Evolutionary conservation across 2,113 vertebrate genomes (phyloP), one percentile per base, ranked within the genome.

Genomic region (Pluvialis apricaria): DNA sequence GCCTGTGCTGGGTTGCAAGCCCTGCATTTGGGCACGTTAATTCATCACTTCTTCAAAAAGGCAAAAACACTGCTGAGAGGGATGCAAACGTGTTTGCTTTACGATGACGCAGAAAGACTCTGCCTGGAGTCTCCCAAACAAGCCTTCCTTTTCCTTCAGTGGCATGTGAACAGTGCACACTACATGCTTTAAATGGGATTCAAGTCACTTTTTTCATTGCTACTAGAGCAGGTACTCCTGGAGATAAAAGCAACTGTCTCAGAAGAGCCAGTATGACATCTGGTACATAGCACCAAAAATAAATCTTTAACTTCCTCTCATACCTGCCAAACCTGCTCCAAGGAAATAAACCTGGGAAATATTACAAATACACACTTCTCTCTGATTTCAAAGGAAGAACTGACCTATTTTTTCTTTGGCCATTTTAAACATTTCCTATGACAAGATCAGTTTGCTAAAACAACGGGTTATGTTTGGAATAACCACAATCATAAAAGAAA

Each of bases 261-360:
- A 69, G 91, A 96, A 96, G 87, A 97, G 93, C 96, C 95, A 95
- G 96, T 89, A 93, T 95, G 97, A 96, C 97, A 97, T 96, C 94
- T 98, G 97, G 89, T 96, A 97, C 92, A 75, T 28, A 61, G 91
- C 96, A 86, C 96, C 95, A 80, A 96, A 97, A 96, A 97, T 96
- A 96, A 97, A 98, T 97, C 97, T 98, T 96, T 97, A 96, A 97
- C 96, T 97, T 96, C 92, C 86, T 82, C 92, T 94, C 94, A 77
- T 92, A 96, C 96, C 97, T 97, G 97, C 97, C 97, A 96, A 92
- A 89, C 93, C 68, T 64, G 93, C 94, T 94, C 82, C 72, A 65
- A 96, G 81, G 95, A 96, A 96, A 96, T 87, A 95, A 96, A 88
- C 75, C 96, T 96, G 94, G 92, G 94, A 94, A 94, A 86, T 32